Evolutionary conservation across 1,140 invertebrate species (phyloP).

Genomic region (Bombus waltoni): DNA sequence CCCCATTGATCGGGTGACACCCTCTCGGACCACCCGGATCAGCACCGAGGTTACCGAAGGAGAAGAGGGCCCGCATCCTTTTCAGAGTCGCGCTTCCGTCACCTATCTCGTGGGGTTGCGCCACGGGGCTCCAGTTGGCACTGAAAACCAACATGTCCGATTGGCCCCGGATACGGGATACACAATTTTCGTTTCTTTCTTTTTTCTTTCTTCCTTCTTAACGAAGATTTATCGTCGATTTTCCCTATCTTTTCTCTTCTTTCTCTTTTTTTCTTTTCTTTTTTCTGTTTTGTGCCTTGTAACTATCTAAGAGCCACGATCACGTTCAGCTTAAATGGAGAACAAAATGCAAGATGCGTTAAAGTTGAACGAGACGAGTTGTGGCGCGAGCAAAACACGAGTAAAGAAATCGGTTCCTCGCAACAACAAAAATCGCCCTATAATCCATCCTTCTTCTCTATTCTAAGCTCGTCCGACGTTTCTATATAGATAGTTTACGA

Average conservation of each 20-base stretch:
- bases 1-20: slow-evolving; percentile 66
- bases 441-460: background rate
- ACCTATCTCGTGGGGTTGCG: slow-evolving; percentile 65
- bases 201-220: background rate
- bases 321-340: slow-evolving; percentile 12
- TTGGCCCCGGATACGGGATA: slow-evolving; percentile 68
- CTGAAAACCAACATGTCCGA: slow-evolving; percentile 78
- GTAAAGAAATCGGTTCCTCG: background rate
- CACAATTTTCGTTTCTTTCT: slow-evolving; percentile 33
- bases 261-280: background rate
- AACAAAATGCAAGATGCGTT: background rate
- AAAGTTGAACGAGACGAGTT: background rate
- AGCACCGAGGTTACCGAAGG: slow-evolving; percentile 70
- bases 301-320: no score
- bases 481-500: background rate
- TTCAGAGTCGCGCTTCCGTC: slow-evolving; percentile 67
- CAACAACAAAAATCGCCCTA: background rate
- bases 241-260: slow-evolving; percentile 1
- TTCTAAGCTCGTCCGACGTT: background rate
- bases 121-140: slow-evolving; percentile 78
- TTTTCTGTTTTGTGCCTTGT: background rate
- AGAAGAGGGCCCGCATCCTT: slow-evolving; percentile 71
- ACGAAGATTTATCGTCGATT: background rate
- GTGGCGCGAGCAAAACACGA: background rate
- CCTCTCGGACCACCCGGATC: slow-evolving; percentile 68